Percentiles rank a stretch among this genome's conserved stretches.
These are phyloP conservation scores for Palaemon carinicauda DNA, from an alignment of 1,140 invertebrate species.

Conservation along the genomic window DNA sequence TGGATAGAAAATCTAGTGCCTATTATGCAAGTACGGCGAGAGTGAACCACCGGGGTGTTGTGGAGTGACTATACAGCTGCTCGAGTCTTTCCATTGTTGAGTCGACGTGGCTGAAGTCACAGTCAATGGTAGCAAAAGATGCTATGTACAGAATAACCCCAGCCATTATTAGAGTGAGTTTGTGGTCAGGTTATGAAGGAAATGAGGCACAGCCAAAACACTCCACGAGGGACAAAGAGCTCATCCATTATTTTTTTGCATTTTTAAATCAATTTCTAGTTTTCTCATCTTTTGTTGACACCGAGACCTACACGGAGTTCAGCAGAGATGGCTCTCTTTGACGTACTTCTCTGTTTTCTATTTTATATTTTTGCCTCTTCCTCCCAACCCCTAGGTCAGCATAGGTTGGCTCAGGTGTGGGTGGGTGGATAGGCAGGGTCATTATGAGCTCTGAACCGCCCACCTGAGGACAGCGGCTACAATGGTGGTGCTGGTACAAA, in stretches of 20 bases:
- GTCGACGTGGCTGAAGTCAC: conserved; percentile 2
- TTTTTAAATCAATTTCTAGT: not conserved
- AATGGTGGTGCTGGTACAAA: conserved; percentile 34
- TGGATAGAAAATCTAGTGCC: conserved; percentile 55
- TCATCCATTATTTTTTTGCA: not conserved
- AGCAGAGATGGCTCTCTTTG: not conserved
- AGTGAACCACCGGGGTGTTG: not conserved
- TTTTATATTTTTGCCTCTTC: not conserved
- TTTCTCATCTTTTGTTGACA: conserved; percentile 13
- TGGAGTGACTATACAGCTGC: not conserved
- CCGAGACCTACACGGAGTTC: conserved; percentile 8
- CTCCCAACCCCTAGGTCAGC: conserved; percentile 16
- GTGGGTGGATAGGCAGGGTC: not conserved
- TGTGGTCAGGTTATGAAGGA: conserved; percentile 46
- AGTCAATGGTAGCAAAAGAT: conserved; percentile 40
- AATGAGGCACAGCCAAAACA: conserved; percentile 56
- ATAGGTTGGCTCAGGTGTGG: conserved; percentile 6
- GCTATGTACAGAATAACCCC: conserved; percentile 33
- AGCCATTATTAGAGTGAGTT: conserved; percentile 17
- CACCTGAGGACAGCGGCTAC: conserved; percentile 22
- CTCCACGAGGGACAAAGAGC: conserved; percentile 55
- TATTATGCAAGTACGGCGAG: conserved; percentile 43
- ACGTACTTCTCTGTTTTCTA: conserved; percentile 12
- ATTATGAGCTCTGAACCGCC: not conserved
- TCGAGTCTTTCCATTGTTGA: not conserved